Conservation (phyloP, 2,113 vertebrate genomes). For the Clarias macrocephalus region DNA sequence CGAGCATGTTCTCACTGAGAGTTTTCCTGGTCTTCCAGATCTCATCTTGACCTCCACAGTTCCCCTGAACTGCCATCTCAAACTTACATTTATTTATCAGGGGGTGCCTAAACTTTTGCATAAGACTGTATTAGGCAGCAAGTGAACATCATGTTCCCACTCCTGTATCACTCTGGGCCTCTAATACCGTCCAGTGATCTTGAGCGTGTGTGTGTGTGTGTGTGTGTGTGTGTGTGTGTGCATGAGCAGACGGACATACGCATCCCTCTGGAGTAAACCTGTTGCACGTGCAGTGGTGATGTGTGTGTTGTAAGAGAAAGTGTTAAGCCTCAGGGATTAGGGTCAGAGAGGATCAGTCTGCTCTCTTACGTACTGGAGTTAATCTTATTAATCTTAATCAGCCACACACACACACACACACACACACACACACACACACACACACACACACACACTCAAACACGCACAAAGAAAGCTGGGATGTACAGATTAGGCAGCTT, state of each 20-base stretch:
- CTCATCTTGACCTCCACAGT: too few relatives aligned
- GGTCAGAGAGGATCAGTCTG: conserved; percentile 72
- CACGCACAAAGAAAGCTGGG: conserved; percentile 47
- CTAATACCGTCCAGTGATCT: neutral
- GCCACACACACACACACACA: too few relatives aligned
- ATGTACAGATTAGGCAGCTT: conserved; percentile 14
- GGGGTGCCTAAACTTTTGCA: too few relatives aligned
- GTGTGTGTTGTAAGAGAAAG: conserved; percentile 38
- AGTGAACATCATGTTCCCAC: too few relatives aligned
- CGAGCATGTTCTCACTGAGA: too few relatives aligned
- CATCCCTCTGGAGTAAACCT: conserved; percentile 4
- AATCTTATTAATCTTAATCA: conserved; percentile 51
- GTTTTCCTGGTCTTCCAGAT: too few relatives aligned
- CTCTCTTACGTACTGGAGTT: conserved; percentile 37
- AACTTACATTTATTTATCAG: too few relatives aligned
- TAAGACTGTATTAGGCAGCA: too few relatives aligned
- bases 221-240: neutral
- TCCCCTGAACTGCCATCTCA: too few relatives aligned
- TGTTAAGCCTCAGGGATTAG: conserved; percentile 69
- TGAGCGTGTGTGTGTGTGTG: neutral
- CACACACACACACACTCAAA: conserved; percentile 21
- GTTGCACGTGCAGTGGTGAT: neutral
- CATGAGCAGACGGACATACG: neutral
- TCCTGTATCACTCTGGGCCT: neutral
- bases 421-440: conserved; percentile 35